These are phyloP conservation scores for Takifugu rubripes DNA, from an alignment of 2,797 vertebrate genomes.

Conservation along the genomic window DNA sequence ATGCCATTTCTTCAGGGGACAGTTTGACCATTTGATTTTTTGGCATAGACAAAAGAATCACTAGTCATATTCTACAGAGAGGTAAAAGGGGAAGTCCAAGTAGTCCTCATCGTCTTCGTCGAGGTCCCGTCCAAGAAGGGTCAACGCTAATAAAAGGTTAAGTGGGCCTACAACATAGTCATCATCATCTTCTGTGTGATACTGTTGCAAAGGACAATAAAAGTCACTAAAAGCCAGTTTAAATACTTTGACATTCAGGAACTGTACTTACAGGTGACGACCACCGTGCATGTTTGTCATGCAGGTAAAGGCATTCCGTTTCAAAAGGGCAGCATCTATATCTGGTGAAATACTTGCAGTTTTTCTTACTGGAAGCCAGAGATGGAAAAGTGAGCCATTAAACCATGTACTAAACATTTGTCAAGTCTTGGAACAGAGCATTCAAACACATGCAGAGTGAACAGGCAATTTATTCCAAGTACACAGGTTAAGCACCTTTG, in stretches of 20 bases:
- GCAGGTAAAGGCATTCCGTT: conserved; percentile 84
- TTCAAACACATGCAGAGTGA: too few relatives aligned
- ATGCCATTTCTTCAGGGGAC: conserved; percentile 11
- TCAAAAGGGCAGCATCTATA: conserved; percentile 83
- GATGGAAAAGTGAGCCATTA: too few relatives aligned
- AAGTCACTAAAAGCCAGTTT: neutral
- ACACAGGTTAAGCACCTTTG: neutral
- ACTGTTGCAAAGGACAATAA: conserved; percentile 37
- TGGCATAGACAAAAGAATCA: conserved; percentile 35
- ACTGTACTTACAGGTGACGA: conserved; percentile 47
- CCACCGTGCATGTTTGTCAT: conserved; percentile 63
- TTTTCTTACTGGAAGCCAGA: conserved; percentile 75
- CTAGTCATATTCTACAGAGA: conserved; percentile 41
- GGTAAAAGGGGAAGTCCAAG: conserved; percentile 34
- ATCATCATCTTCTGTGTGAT: conserved; percentile 39
- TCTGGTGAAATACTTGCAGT: conserved; percentile 78
- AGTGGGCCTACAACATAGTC: conserved; percentile 66
- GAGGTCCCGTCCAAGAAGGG: conserved; percentile 42
- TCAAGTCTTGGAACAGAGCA: too few relatives aligned
- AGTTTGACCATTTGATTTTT: conserved; percentile 14
- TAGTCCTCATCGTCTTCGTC: conserved; percentile 33
- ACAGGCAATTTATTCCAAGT: neutral
- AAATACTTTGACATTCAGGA: neutral
- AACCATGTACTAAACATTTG: too few relatives aligned
- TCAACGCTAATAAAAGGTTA: conserved; percentile 70